A percentile compares a stretch with the other conserved stretches of the same genome.
These are phyloP conservation scores for Yponomeuta sedellus DNA, from an alignment of 2,888 invertebrate species.

Conservation along the genomic window DNA sequence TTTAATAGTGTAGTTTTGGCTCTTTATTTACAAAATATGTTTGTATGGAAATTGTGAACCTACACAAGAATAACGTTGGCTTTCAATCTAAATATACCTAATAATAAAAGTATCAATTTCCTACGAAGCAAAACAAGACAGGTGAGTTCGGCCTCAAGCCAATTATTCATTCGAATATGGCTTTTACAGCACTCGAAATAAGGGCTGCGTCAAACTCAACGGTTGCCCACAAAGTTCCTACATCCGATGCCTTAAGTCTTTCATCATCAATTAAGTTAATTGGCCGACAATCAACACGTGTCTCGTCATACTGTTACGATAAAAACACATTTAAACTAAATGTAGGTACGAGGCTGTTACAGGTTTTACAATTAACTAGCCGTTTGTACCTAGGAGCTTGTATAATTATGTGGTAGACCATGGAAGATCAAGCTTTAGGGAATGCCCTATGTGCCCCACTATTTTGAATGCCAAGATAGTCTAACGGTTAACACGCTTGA, in stretches of 20 bases:
- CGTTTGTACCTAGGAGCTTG: not conserved
- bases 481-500: no score
- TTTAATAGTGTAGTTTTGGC: no score
- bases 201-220: not conserved
- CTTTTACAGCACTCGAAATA: not conserved
- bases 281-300: slow-evolving; percentile 3
- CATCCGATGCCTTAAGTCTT: not conserved
- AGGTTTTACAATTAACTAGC: not conserved
- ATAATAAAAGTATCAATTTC: not conserved
- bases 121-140: not conserved
- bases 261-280: slow-evolving; percentile 6
- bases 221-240: not conserved
- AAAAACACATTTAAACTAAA: not conserved
- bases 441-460: no score
- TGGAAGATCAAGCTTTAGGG: no score
- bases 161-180: not conserved
- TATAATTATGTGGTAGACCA: no score
- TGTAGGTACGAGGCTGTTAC: not conserved
- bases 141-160: no score
- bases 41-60: no score
- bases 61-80: no score
- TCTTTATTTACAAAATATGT: no score
- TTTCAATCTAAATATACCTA: no score
- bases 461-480: no score
- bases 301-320: not conserved